phyloP scores from a whole-genome alignment of 1,140 invertebrate genomes.

The Arion vulgaris region DNA sequence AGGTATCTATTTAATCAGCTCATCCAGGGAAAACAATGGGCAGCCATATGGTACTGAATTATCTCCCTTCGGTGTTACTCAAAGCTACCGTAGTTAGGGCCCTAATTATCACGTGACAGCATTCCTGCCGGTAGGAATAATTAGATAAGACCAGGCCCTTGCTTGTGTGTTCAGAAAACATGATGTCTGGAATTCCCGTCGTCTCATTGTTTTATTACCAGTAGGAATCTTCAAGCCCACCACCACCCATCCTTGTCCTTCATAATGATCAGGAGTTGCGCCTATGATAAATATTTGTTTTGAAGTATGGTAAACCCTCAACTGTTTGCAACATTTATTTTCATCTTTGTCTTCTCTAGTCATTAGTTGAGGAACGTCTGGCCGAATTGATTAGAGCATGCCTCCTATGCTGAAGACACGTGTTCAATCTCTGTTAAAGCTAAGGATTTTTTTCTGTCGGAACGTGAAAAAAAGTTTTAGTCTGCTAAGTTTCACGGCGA shows the following conservation, averaged over 20 bases:
- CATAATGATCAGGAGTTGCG: background rate
- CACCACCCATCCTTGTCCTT: background rate
- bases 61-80: background rate
- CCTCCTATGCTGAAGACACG: too few relatives aligned
- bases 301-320: background rate
- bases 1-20: background rate
- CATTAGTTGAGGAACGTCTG: too few relatives aligned
- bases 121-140: conserved; percentile 1
- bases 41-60: background rate
- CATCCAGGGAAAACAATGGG: background rate
- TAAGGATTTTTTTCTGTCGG: too few relatives aligned
- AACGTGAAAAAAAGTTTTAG: too few relatives aligned
- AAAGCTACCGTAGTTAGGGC: conserved; percentile 1
- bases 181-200: background rate
- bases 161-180: background rate
- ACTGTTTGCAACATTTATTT: too few relatives aligned
- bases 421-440: too few relatives aligned
- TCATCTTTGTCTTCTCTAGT: too few relatives aligned
- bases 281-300: background rate
- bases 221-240: background rate
- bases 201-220: background rate
- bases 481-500: too few relatives aligned
- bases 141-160: background rate
- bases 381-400: too few relatives aligned
- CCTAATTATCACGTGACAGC: conserved; percentile 10